A percentile compares a stretch with the other conserved stretches of the same genome.
Conservation (phyloP, 2,888 invertebrate genomes). For the Suillia variegata region DNA sequence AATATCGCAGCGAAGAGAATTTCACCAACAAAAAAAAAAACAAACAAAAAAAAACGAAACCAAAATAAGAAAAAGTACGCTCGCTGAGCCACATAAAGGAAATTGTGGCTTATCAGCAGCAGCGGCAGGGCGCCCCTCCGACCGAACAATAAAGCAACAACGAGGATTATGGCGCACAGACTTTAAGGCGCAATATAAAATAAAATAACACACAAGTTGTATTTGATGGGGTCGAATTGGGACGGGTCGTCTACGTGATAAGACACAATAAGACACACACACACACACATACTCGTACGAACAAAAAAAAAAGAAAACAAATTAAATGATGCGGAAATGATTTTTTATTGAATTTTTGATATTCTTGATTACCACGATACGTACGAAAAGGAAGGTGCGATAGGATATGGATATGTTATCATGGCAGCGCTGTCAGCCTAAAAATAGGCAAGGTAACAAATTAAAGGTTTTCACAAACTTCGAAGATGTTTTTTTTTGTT, state of each 20-base stretch:
- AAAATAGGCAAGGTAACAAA: no score
- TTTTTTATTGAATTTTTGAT: neutral
- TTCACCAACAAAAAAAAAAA: neutral
- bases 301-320: neutral
- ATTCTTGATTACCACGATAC: neutral
- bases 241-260: neutral
- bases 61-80: neutral
- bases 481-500: no score
- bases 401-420: neutral
- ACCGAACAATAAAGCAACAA: neutral
- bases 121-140: neutral
- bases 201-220: no score
- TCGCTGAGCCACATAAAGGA: neutral
- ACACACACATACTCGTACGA: no score
- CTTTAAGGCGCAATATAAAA: conserved; percentile 11
- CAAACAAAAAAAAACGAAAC: neutral
- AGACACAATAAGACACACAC: neutral
- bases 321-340: neutral
- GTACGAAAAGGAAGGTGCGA: neutral
- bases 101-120: neutral
- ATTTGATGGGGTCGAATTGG: no score
- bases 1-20: neutral
- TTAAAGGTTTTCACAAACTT: no score
- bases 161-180: neutral
- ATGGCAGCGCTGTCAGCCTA: no score